Base-by-base conservation (phyloP, 1,140 invertebrate species). In the Subanguina moxae region DNA sequence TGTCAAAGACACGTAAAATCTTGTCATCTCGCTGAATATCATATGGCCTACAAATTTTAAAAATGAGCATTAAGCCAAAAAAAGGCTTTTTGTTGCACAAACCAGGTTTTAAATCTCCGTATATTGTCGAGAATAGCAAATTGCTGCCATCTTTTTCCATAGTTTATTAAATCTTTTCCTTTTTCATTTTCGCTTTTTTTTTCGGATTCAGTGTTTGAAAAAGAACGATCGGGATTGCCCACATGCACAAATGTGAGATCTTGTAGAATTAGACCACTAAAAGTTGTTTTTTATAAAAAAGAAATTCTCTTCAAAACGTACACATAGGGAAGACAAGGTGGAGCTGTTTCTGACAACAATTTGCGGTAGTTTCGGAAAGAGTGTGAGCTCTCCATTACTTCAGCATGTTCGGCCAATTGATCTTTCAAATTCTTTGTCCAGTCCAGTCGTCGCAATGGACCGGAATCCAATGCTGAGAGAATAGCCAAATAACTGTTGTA, bases 321-420 rank as follows among this genome's bases (percentile, higher is more conserved):
- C 93, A 97, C 94, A 82, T 97, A 97, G 25, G 94, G 94, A 85
- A 97, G 96, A 84, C 94, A 97, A 27, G 94, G 94, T 27, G 94
- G 92, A 80, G 91, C 89, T 13, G 93, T 93, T 82, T 95, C 92
- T 38, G 91, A 89, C 69, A 98, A 85, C 32, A 93, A 92, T 82
- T 90, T 90, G 70, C 95, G 87, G 84, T 97, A 97, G 17, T 92
- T 91, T 76, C 92, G 86, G 86, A 97, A 97, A 76, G 93, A 96
- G 30, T 90, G 91, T 15, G 91, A 92, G 73, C 91, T 94, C 85
- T 97, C 94, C 75, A 97, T 97, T 57, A 98, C 87, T 25, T 90
- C 89, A 83, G 91, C 92, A 84, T 95, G 93, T 80, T 96, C 92
- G 78, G 92, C 91, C 42, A 78, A 72, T 77, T 85, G 84, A 72